phyloP scores from a whole-genome alignment of 2,888 invertebrate species.

The Crematogaster levior region DNA sequence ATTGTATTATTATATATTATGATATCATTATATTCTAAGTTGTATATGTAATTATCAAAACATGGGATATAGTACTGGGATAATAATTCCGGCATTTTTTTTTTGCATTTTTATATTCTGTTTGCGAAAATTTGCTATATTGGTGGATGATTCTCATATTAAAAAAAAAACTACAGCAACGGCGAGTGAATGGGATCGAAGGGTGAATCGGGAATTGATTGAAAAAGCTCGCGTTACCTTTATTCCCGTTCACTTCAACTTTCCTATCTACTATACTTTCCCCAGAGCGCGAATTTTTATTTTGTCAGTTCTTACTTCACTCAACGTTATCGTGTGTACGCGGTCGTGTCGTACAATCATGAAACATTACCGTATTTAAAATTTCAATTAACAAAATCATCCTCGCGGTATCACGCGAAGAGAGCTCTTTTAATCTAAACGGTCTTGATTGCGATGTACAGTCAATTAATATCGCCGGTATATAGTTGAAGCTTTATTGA shows the following conservation, averaged over 20 bases:
- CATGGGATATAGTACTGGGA: not conserved
- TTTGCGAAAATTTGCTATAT: not conserved
- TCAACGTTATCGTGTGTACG: not conserved
- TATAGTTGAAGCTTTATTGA: not conserved
- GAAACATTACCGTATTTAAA: not conserved
- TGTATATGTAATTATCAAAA: not conserved
- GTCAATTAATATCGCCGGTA: slow-evolving; percentile 22
- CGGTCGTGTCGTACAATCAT: not conserved
- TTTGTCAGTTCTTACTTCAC: slow-evolving; percentile 4
- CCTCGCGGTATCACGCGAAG: not conserved
- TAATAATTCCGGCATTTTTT: not conserved
- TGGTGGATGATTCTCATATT: not conserved
- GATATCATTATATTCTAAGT: not conserved
- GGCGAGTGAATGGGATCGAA: not conserved
- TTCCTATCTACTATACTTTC: slow-evolving; percentile 22
- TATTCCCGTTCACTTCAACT: slow-evolving; percentile 25
- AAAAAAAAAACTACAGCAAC: not conserved
- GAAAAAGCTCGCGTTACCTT: slow-evolving; percentile 25
- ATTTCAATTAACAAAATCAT: slow-evolving; percentile 11
- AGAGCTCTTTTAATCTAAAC: not conserved
- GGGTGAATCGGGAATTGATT: slow-evolving; percentile 28
- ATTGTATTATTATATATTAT: not conserved
- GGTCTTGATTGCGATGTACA: slow-evolving; percentile 12
- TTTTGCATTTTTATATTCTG: not conserved
- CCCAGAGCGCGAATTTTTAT: slow-evolving; percentile 27